phyloP scores from a whole-genome alignment of 2,888 invertebrate species.

The Fragum sueziense region DNA sequence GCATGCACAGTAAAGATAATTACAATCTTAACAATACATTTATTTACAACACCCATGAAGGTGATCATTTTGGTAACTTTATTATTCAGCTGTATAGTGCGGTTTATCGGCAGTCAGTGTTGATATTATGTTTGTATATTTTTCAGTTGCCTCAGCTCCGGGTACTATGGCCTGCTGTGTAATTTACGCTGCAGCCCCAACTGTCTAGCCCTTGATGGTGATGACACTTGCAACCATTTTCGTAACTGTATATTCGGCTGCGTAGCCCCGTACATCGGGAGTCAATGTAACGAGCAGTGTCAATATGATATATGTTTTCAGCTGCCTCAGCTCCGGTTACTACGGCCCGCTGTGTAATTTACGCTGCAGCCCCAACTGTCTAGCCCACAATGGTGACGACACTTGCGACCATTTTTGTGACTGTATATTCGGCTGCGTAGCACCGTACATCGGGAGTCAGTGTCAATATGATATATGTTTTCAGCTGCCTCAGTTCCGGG shows the following conservation, averaged over 20 bases:
- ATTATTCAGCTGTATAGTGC: constrained; percentile 55
- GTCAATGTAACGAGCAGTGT: constrained; percentile 53
- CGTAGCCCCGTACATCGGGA: constrained; percentile 46
- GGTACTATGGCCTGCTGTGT: constrained; percentile 46
- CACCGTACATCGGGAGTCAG: constrained; percentile 46
- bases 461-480: constrained; percentile 51
- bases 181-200: constrained; percentile 34
- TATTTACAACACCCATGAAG: background rate
- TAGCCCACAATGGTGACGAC: background rate
- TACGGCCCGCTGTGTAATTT: constrained; percentile 51
- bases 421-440: constrained; percentile 61
- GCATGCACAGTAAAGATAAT: no score
- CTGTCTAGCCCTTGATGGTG: constrained; percentile 22
- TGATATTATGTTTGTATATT: background rate
- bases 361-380: constrained; percentile 38
- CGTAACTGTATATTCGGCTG: constrained; percentile 64
- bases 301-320: constrained; percentile 45
- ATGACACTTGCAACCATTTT: constrained; percentile 25
- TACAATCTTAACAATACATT: no score
- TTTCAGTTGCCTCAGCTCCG: background rate
- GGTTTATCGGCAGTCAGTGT: constrained; percentile 42
- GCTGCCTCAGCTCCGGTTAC: constrained; percentile 3
- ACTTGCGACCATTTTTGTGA: constrained; percentile 57
- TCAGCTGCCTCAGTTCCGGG: constrained; percentile 1
- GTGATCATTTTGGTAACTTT: constrained; percentile 56